Base-by-base conservation (phyloP, 2,113 vertebrate species). In the Eurypyga helias region DNA sequence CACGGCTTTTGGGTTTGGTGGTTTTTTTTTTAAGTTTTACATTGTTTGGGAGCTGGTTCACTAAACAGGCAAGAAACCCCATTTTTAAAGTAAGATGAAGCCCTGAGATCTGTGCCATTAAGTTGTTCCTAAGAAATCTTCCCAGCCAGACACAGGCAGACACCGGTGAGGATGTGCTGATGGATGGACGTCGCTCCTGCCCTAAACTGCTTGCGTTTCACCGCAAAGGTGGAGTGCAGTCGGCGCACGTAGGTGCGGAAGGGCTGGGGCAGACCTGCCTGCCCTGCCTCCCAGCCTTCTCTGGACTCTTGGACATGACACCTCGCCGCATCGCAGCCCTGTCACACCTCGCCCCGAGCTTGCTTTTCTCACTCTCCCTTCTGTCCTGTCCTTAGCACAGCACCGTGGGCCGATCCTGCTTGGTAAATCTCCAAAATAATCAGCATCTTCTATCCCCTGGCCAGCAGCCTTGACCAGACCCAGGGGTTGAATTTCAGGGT, bases 131-230 rank as follows among this genome's bases (percentile, higher is more conserved):
- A 29, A 82, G 55, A 83, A 64, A 55, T 28, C 51, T 83, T 43
- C 29, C 33, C 31, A 48, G 66, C 11, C 26, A 75, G 52, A 17
- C 31, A 34, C n/a, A n/a, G n/a, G n/a, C n/a, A n/a, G n/a, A n/a
- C n/a, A n/a, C n/a, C n/a, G 54, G 21, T 82, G 84, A 78, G 43
- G 70, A 46, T 45, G 15, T 1, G 10, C 36, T 1, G 3, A 10
- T 6, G 0, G 3, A 21, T 33, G 0, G 0, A 7, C 0, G 0
- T 66, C 23, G n/a, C 25, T 66, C 46, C 60, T 87, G 73, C 55
- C 51, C 41, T 13, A n/a, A 43, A 38, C 10, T 2, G 0, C 23
- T 24, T 15, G 26, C 18, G 28, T 73, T 62, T 65, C 45, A 43
- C 26, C 26, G 46, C 29, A 18, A 43, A 67, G 26, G 57, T 36